Base-by-base conservation (phyloP, 2,888 invertebrate species). In the Horisme vitalbata region DNA sequence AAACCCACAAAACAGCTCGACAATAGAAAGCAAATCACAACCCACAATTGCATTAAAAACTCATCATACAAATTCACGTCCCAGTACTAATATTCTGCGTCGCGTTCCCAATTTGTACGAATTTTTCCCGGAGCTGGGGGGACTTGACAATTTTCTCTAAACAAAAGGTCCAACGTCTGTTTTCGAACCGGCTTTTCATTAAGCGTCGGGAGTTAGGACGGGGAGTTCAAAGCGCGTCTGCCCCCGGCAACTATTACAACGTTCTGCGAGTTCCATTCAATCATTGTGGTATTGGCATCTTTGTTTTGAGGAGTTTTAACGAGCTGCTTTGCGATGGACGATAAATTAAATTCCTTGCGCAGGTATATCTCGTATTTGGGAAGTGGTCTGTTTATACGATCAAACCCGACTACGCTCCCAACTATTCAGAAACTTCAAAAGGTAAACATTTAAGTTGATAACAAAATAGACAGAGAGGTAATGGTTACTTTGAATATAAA, bases 121-220 rank as follows among this genome's bases (percentile, higher is more conserved):
- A 45, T 63, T 68, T 71, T 72, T 66, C 53, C 53, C 48, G 33
- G 36, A 52, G 46, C 38, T 50, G 47, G 46, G 47, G 46, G 41
- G 55, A 51, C 63, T 58, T 64, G 58, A 63, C 61, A 65, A 66
- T 68, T 63, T 65, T 61, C 63, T 61, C 60, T 63, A 65, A 71
- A 71, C 67, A 74, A 71, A 70, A 65, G 65, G 58, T 52, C 48
- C 30, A 50, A 59, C 63, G 63, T 61, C 65, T 71, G 68, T 64
- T 68, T 71, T 65, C 57, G 61, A 68, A 64, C 64, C 49, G 58
- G 63, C 63, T 71, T 64, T 75, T 75, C 72, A 75, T 75, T 75
- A 73, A 67, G 63, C 60, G 61, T 49, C 33, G 52, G 32, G 53
- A 64, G 61, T 65, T 55, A 55, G 39, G 39, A n/a, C 15, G 39